Evolutionary conservation across 1,140 invertebrate species (phyloP).

Genomic region (Gonatopus flavifemur): DNA sequence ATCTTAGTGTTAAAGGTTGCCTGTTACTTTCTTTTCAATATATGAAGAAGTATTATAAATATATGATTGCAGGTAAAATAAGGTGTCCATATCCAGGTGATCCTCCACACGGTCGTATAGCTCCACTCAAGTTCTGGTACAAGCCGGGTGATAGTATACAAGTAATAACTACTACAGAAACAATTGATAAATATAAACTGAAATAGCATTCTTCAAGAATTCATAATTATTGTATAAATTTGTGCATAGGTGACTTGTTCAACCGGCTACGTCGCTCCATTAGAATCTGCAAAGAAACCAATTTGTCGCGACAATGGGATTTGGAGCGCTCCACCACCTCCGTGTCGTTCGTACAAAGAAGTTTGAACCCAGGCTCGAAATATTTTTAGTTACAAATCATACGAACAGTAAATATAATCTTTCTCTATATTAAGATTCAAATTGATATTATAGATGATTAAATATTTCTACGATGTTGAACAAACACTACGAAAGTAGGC

Average conservation of each 20-base stretch:
- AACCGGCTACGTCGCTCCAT: conserved; percentile 64
- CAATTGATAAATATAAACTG: too few relatives aligned
- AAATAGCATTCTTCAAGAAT: too few relatives aligned
- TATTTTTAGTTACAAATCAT: too few relatives aligned
- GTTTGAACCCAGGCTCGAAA: too few relatives aligned
- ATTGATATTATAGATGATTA: too few relatives aligned
- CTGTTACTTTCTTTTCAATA: too few relatives aligned
- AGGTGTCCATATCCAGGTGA: conserved; percentile 74
- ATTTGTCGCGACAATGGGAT: conserved; percentile 55
- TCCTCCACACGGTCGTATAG: conserved; percentile 69
- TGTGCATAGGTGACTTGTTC: conserved; percentile 64
- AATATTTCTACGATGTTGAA: too few relatives aligned
- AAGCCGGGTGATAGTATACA: conserved; percentile 74
- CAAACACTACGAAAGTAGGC: too few relatives aligned
- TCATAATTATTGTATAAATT: not conserved
- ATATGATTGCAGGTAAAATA: conserved; percentile 65
- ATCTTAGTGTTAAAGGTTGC: conserved; percentile 4
- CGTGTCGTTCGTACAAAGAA: conserved; percentile 55
- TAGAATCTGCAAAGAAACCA: conserved; percentile 52
- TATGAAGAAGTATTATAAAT: conserved; percentile 8
- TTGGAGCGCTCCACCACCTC: conserved; percentile 57
- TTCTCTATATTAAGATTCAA: too few relatives aligned
- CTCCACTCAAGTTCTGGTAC: conserved; percentile 75
- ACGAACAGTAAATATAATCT: too few relatives aligned
- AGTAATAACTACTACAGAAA: too few relatives aligned